phyloP scores from a whole-genome alignment of 2,888 invertebrate genomes.

The Palloptera scutellata region DNA sequence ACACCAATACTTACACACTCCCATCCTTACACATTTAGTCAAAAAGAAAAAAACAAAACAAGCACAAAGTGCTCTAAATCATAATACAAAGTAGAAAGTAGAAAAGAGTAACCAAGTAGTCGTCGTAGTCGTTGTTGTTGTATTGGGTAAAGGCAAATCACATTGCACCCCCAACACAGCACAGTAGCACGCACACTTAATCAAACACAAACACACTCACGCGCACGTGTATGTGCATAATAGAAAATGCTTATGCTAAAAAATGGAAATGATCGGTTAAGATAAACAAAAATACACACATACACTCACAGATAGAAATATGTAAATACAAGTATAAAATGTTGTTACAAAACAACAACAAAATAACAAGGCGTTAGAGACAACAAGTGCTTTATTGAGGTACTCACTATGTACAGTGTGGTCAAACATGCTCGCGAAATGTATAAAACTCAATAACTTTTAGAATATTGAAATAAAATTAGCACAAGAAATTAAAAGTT shows the following conservation, averaged over 20 bases:
- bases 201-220: too few species aligned
- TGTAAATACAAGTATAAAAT: not conserved
- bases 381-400: slow-evolving; percentile 21
- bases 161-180: too few species aligned
- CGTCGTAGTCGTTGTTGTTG: not conserved
- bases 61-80: slow-evolving; percentile 14
- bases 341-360: not conserved
- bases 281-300: slow-evolving; percentile 5
- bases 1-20: not conserved
- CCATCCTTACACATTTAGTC: not conserved
- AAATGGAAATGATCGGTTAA: slow-evolving; percentile 27
- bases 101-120: slow-evolving; percentile 11
- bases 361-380: slow-evolving; percentile 1
- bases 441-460: too few species aligned
- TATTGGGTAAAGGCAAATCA: too few species aligned
- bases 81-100: slow-evolving; percentile 13
- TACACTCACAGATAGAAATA: not conserved
- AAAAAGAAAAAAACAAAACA: not conserved
- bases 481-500: too few species aligned
- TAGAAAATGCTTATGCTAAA: not conserved
- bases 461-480: too few species aligned
- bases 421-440: too few species aligned
- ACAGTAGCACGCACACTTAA: too few species aligned
- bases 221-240: too few species aligned
- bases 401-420: too few species aligned